Evolutionary conservation across 1,140 invertebrate genomes (phyloP), one percentile per base, ranked within the genome.

Genomic region (Drosophila willistoni): DNA sequence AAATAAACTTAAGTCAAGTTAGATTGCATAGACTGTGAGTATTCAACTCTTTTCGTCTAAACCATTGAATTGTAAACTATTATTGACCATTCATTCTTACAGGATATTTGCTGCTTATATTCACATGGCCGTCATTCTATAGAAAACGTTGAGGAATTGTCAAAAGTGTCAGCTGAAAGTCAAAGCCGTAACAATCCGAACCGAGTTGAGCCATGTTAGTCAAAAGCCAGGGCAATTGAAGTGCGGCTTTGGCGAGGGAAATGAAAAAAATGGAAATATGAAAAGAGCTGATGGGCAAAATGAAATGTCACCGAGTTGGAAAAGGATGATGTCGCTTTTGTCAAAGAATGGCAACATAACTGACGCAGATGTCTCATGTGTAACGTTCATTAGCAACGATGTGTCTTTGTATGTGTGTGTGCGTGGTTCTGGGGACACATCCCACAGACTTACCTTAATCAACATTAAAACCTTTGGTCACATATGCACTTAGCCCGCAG

Each of bases 241-340:
- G 56, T 17, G 56, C 33, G 56, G 34, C 56, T 59, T 17, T 59
- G n/a, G 3, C 12, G 5, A 34, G 6, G 55, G 29, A 14, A 33
- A 14, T 14, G 55, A 2, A 12, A 29, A 29, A 56, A 33, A 34
- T 14, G 13, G 14, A 33, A 34, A 59, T 59, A 59, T 59, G 33
- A 59, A 59, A 59, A 36, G 56, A 36, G 56, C 33, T 59, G 56
- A 33, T 59, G 14, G 17, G 33, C 29, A 59, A 59, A 59, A 59
- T 59, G 33, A 59, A 59, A 59, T 59, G 56, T 59, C 56, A 59
- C n/a, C 56, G 33, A 59, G 56, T 33, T 59, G 56, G 10, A 59
- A 19, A 19, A 17, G 56, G 33, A 19, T 39, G 56, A 59, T 39
- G 29, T 17, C 44, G 44, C 56, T 36, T 36, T 59, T 59, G 56